Evolutionary conservation across 2,113 vertebrate species (phyloP).

Genomic region (Tauraco erythrolophus): DNA sequence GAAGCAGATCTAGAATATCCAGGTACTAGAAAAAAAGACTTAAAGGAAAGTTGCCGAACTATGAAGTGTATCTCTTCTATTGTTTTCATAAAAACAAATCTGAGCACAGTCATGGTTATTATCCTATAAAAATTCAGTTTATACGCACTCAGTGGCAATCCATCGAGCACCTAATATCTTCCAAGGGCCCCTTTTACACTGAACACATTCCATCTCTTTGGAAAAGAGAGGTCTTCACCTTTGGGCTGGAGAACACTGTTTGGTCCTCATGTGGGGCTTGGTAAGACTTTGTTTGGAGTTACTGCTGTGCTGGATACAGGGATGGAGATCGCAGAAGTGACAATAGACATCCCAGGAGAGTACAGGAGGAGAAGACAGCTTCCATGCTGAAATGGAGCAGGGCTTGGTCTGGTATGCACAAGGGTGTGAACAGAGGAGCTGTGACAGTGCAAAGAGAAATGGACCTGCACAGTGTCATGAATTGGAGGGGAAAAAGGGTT

Average conservation of each 20-base stretch:
- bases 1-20: background rate
- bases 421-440: background rate
- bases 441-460: background rate
- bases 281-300: background rate
- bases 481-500: background rate
- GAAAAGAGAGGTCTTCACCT: background rate
- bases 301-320: background rate
- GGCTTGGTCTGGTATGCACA: background rate
- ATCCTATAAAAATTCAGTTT: background rate
- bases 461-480: background rate
- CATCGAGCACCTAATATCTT: background rate
- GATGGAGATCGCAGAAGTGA: background rate
- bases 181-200: background rate
- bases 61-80: background rate
- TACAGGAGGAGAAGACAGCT: background rate
- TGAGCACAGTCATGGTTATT: background rate
- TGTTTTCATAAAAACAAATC: background rate
- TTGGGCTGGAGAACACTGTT: background rate
- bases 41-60: background rate
- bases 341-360: background rate
- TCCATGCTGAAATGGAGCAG: background rate
- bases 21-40: background rate
- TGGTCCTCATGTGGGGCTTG: background rate
- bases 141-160: background rate
- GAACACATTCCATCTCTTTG: background rate